Evolutionary conservation across 1,140 invertebrate species (phyloP).

Genomic region (Monochamus saltuarius): DNA sequence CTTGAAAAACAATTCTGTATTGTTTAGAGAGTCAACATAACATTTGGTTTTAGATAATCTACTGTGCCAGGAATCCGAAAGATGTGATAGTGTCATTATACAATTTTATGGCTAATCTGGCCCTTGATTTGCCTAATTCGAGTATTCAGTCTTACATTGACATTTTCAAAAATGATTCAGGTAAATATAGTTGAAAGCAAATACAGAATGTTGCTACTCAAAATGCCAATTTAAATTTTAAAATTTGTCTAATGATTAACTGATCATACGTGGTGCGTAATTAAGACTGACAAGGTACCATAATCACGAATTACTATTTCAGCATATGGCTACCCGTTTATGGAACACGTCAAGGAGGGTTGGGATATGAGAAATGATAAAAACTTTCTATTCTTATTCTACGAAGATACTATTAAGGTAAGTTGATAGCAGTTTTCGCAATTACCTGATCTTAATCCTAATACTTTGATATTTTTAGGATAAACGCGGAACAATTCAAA

Average conservation of each 20-base stretch:
- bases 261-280: too few relatives aligned
- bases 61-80: conserved; percentile 80
- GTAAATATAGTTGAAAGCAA: too few relatives aligned
- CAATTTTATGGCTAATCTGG: not conserved
- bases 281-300: too few relatives aligned
- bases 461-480: conserved; percentile 50
- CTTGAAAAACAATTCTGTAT: too few relatives aligned
- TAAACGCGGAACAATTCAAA: conserved; percentile 55
- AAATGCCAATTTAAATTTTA: too few relatives aligned
- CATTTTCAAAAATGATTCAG: too few relatives aligned
- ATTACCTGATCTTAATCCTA: not conserved
- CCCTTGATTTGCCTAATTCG: not conserved
- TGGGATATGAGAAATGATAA: conserved; percentile 63
- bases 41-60: conserved; percentile 63
- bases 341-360: conserved; percentile 70
- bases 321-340: not conserved
- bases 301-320: too few relatives aligned
- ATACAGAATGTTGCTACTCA: too few relatives aligned
- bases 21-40: too few relatives aligned
- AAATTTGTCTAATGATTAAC: too few relatives aligned
- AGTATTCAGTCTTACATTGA: not conserved
- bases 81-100: conserved; percentile 73
- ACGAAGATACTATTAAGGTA: conserved; percentile 65
- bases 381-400: conserved; percentile 75
- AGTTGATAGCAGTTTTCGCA: not conserved